These are phyloP conservation scores for Atlantisia rogersi DNA, from an alignment of 2,113 vertebrate genomes.

Conservation along the genomic window DNA sequence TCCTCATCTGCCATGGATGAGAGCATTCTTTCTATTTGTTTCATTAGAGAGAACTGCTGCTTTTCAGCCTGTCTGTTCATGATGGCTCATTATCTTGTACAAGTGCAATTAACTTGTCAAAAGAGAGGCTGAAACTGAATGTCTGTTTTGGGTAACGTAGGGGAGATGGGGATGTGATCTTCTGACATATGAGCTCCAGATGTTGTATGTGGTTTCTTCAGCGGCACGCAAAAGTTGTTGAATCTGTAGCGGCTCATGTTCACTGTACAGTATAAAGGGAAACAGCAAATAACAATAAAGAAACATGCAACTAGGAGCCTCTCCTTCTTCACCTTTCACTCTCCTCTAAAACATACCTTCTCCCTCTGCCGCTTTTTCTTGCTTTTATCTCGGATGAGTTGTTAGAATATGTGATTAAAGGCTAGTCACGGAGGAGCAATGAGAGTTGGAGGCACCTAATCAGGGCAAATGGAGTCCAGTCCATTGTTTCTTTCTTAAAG, in stretches of 20 bases:
- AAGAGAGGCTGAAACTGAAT: background rate
- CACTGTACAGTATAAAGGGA: background rate
- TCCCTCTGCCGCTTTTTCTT: background rate
- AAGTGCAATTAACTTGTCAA: background rate
- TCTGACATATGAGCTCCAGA: slow-evolving; percentile 19
- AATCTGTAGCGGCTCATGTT: background rate
- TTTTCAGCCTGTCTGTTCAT: background rate
- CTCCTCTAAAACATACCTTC: background rate
- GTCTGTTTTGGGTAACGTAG: background rate
- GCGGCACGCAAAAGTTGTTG: background rate
- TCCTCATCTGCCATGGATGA: background rate
- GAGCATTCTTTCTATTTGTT: background rate
- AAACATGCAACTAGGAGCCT: background rate
- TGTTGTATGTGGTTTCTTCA: slow-evolving; percentile 23
- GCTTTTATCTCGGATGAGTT: background rate
- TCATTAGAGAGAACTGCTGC: background rate
- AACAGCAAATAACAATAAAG: background rate
- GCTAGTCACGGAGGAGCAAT: background rate
- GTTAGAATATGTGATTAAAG: background rate
- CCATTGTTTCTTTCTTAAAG: background rate
- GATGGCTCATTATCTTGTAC: background rate
- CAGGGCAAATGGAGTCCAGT: background rate
- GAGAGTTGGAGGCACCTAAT: background rate
- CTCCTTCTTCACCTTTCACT: background rate
- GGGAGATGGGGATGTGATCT: background rate